Percentiles rank a stretch among this genome's conserved stretches.
These are phyloP conservation scores for Pecten maximus DNA, from an alignment of 2,888 invertebrate genomes.

Conservation along the genomic window DNA sequence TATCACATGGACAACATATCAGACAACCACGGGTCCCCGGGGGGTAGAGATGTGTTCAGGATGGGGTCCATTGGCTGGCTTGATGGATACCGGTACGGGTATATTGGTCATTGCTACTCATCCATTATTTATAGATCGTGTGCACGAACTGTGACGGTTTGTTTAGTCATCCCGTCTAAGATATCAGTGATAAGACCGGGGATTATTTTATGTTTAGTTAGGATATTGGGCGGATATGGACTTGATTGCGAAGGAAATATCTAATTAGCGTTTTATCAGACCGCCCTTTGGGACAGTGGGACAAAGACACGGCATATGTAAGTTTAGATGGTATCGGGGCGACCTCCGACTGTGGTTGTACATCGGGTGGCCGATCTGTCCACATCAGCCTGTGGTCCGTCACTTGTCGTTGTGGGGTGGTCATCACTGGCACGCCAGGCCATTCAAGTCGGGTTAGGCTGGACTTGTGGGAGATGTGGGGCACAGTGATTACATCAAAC, in stretches of 20 bases:
- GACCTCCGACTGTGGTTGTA: neutral
- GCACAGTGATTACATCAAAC: neutral
- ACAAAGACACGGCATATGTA: neutral
- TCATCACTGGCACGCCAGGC: neutral
- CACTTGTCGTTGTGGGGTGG: neutral
- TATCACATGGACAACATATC: neutral
- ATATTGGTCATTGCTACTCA: neutral
- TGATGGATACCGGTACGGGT: neutral
- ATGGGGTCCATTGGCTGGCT: neutral
- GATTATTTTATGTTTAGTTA: slow-evolving; percentile 13
- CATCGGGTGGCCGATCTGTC: neutral
- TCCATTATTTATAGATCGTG: neutral
- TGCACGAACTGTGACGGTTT: neutral
- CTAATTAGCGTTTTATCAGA: slow-evolving; percentile 4
- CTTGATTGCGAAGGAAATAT: neutral
- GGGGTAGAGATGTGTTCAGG: neutral
- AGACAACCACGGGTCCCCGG: neutral
- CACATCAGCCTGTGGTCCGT: neutral
- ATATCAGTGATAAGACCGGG: neutral
- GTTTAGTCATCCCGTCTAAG: neutral
- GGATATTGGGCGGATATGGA: neutral
- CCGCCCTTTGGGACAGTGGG: neutral
- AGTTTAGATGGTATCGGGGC: neutral
- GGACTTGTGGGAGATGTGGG: neutral
- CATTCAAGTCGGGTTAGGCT: neutral